Evolutionary conservation across 2,113 vertebrate genomes (phyloP), one percentile per base, ranked within the genome.

Genomic region (Corvus moneduloides): DNA sequence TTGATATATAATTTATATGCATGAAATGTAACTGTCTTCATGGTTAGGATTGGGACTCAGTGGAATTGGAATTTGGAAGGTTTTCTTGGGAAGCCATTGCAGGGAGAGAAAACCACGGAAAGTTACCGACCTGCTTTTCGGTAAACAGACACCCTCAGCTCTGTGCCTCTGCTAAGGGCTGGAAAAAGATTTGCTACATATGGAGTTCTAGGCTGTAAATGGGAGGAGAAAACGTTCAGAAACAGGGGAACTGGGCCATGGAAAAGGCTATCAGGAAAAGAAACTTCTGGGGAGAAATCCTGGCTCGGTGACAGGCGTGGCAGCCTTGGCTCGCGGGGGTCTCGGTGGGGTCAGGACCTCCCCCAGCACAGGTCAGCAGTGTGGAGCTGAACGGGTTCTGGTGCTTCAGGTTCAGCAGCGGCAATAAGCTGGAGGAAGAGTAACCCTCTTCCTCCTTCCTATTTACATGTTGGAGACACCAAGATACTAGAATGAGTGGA

Each of bases 1-100:
- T 96, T 88, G 90, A 49, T 97, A 96, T 94, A 96, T 96, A 87
- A 89, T 94, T 96, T 35, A 37, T 96, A 84, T 89, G 92, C 92
- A 92, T 95, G 96, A 96, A 94, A 97, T 96, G 90, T 80, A 86
- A 94, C 64, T 90, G 75, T 84, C 79, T 68, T 83, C 83, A 86
- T 94, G 86, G 69, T 74, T 91, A 90, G 84, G 82, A 83, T 5
- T 87, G 59, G 64, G 71, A 88, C 63, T 93, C 48, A 13, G 58
- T 85, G 90, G 91, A 90, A 43, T 2, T 91, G 82, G 92, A 91
- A 95, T 91, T 89, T 91, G 69, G 48, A 83, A 95, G 72, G 54
- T 90, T 89, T 93, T 90, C 46, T 77, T 43, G n/a, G 46, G 48
- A 58, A n/a, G 35, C 11, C 30, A 11, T 62, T 64, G 39, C 37